Conservation (phyloP, 2,113 vertebrate species). For the Prietella phreatophila region DNA sequence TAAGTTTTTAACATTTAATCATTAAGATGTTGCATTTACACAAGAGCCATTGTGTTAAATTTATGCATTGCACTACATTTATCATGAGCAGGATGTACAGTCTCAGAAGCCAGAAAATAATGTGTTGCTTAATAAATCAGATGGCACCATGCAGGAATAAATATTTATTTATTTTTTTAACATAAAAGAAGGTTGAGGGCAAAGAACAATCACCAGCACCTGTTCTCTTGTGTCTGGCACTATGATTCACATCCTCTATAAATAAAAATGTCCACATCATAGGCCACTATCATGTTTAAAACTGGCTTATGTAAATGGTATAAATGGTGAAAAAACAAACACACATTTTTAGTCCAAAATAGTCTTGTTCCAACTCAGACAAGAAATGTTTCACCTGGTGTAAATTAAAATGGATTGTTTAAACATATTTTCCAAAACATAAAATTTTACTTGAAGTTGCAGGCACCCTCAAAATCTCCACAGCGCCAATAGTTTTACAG, state of each 20-base stretch:
- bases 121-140: slow-evolving; percentile 59
- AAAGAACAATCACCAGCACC: slow-evolving; percentile 16
- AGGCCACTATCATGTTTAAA: neutral
- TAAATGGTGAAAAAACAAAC: neutral
- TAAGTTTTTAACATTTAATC: slow-evolving; percentile 55
- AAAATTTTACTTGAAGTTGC: neutral
- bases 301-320: neutral
- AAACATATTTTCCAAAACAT: neutral
- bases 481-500: slow-evolving; percentile 42
- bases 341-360: neutral
- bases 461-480: slow-evolving; percentile 11
- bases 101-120: slow-evolving; percentile 55
- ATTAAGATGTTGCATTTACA: slow-evolving; percentile 50
- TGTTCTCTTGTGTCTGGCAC: slow-evolving; percentile 21
- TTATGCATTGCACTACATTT: slow-evolving; percentile 57
- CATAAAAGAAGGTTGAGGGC: slow-evolving; percentile 13
- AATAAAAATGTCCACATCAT: slow-evolving; percentile 13
- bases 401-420: slow-evolving; percentile 35
- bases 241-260: slow-evolving; percentile 18
- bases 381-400: slow-evolving; percentile 14
- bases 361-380: neutral
- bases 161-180: neutral
- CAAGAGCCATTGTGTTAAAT: slow-evolving; percentile 52
- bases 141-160: slow-evolving; percentile 13
- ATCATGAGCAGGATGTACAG: slow-evolving; percentile 48